A percentile compares a stretch with the other conserved stretches of the same genome.
phyloP scores from a whole-genome alignment of 2,113 vertebrate species.

The Corythoichthys haematopterus region DNA sequence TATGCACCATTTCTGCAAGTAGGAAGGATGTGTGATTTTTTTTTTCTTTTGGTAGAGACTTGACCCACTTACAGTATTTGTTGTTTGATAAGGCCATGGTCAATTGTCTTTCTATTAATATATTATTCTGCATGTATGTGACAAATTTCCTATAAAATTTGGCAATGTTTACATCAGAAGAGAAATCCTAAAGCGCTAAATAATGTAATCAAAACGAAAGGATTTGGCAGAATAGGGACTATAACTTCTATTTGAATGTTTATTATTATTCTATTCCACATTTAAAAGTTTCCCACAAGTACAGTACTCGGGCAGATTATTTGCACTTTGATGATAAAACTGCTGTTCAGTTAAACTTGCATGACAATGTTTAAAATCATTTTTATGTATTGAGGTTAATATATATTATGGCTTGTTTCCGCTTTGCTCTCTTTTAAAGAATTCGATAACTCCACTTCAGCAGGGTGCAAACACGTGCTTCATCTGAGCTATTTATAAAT shows the following conservation, averaged over 20 bases:
- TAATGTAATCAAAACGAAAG: no score
- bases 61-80: neutral
- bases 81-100: neutral
- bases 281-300: no score
- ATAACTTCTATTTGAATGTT: no score
- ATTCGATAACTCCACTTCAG: constrained; percentile 20
- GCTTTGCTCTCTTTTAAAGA: constrained; percentile 26
- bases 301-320: no score
- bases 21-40: neutral
- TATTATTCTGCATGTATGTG: neutral
- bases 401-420: neutral
- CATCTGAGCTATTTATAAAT: constrained; percentile 69
- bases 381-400: neutral
- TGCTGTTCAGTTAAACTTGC: no score
- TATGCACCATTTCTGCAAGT: neutral
- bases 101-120: neutral
- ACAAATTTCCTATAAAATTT: neutral
- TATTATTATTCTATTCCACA: no score
- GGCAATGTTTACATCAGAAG: no score
- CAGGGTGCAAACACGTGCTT: constrained; percentile 54
- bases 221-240: no score
- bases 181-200: no score
- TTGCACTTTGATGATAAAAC: no score
- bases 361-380: neutral
- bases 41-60: neutral